Base-by-base conservation (phyloP, 2,797 vertebrate genomes). In the Molossus molossus region DNA sequence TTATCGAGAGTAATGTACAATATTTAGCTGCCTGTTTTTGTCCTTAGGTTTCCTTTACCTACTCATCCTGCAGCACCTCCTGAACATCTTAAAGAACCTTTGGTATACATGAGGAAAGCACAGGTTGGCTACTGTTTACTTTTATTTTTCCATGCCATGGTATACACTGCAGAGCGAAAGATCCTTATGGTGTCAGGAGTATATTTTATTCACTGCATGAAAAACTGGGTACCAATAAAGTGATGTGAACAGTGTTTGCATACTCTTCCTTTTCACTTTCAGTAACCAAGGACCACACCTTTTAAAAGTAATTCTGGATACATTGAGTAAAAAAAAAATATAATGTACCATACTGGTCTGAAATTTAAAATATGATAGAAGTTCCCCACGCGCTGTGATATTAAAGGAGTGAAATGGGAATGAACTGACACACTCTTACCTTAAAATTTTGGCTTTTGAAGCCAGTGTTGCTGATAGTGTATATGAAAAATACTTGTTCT, bases 41-140 rank as follows among this genome's bases (percentile, higher is more conserved):
- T 97, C 96, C 96, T 72, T 90, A 99, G 99, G 97, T 99, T 99
- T 98, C 98, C 99, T 97, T 98, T 98, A 3, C 98, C 98, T 27
- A 98, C 98, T 91, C 99, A 99, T 94, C 99, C 99, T 76, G 97
- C 98, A 57, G 99, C 99, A 87, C 99, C 99, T 0, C 98, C 98
- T n/a, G 99, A 99, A 96, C 99, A 99, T 98, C 99, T 98, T 92
- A 99, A 99, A 98, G 99, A 99, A 95, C 99, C 99, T 1, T 98
- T 99, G 98, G 99, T 98, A 91, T 99, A 99, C 98, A 99, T 99
- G 99, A 99, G 99, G 96, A 99, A 99, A 97, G 99, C 99, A 92
- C 99, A 99, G 99, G 99, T 99, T 98, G 65, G 99, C 98, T 92
- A 1, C 76, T 94, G 18, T 18, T 89, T 27, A 18, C 96, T 97